These are phyloP conservation scores for Sebastes miniatus DNA, from an alignment of 2,797 vertebrate species.

Conservation along the genomic window DNA sequence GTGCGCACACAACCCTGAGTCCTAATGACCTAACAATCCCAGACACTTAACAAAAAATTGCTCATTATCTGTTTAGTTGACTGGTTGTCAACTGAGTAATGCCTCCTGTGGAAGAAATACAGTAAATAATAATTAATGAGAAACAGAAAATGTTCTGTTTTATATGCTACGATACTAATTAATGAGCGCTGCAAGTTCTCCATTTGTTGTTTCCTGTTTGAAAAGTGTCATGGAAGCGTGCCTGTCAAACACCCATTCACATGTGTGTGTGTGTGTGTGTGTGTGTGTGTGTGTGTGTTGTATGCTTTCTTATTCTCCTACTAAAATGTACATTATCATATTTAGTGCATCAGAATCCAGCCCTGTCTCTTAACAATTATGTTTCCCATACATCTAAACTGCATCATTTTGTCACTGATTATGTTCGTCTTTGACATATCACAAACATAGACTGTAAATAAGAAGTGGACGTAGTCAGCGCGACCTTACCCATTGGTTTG, in stretches of 20 bases:
- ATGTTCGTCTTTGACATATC: too few species aligned
- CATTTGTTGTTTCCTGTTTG: constrained; percentile 29
- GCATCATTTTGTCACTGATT: too few species aligned
- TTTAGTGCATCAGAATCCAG: not conserved
- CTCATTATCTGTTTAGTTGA: constrained; percentile 64
- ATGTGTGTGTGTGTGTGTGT: not conserved
- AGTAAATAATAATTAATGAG: constrained; percentile 22
- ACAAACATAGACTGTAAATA: too few species aligned
- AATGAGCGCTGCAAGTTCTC: constrained; percentile 1
- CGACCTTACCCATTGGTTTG: too few species aligned
- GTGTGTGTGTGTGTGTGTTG: not conserved
- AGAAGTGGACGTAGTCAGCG: too few species aligned
- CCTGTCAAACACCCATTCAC: not conserved
- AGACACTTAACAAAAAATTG: constrained; percentile 63
- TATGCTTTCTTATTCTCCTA: not conserved
- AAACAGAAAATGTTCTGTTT: constrained; percentile 19
- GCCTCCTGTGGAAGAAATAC: constrained; percentile 6
- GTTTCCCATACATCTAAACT: too few species aligned
- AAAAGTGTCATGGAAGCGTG: not conserved
- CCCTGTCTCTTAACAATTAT: too few species aligned
- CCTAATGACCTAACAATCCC: constrained; percentile 62
- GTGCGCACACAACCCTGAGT: constrained; percentile 35
- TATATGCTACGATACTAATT: constrained; percentile 15
- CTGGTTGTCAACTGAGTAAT: constrained; percentile 47
- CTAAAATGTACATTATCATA: not conserved